These are phyloP conservation scores for Trimorus sp. DNA, from an alignment of 2,888 invertebrate genomes.

Conservation along the genomic window DNA sequence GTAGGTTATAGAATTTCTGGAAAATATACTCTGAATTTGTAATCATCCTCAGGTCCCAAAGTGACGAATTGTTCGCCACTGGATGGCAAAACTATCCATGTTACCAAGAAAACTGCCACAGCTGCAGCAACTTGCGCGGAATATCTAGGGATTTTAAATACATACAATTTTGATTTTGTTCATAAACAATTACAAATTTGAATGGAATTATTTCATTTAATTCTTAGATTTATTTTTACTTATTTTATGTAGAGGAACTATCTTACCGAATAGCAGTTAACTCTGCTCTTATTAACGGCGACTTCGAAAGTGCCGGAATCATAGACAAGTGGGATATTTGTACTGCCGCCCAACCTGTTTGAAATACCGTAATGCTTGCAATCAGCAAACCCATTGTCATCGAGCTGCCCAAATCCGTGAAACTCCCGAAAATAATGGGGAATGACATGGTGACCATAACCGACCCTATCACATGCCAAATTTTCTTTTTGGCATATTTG, in stretches of 20 bases:
- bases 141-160: slow-evolving; percentile 84
- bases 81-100: slow-evolving; percentile 87
- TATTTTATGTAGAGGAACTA: too few species aligned
- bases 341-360: slow-evolving; percentile 96
- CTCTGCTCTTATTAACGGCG: slow-evolving; percentile 87
- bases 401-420: slow-evolving; percentile 60
- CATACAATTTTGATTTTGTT: neutral
- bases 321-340: slow-evolving; percentile 97
- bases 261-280: slow-evolving; percentile 90
- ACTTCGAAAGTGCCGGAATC: slow-evolving; percentile 90
- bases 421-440: slow-evolving; percentile 79
- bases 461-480: slow-evolving; percentile 92
- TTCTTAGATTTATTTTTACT: too few species aligned
- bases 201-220: too few species aligned
- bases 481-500: slow-evolving; percentile 88
- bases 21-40: slow-evolving; percentile 85
- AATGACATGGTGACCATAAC: slow-evolving; percentile 77
- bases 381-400: slow-evolving; percentile 71
- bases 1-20: too few species aligned
- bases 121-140: slow-evolving; percentile 94
- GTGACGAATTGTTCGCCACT: slow-evolving; percentile 78
- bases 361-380: slow-evolving; percentile 88
- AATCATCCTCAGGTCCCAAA: slow-evolving; percentile 86
- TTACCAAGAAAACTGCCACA: slow-evolving; percentile 90
- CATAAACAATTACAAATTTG: neutral